Evolutionary conservation across 1,140 invertebrate genomes (phyloP), one percentile per base, ranked within the genome.

Genomic region (Megalonaias nervosa): DNA sequence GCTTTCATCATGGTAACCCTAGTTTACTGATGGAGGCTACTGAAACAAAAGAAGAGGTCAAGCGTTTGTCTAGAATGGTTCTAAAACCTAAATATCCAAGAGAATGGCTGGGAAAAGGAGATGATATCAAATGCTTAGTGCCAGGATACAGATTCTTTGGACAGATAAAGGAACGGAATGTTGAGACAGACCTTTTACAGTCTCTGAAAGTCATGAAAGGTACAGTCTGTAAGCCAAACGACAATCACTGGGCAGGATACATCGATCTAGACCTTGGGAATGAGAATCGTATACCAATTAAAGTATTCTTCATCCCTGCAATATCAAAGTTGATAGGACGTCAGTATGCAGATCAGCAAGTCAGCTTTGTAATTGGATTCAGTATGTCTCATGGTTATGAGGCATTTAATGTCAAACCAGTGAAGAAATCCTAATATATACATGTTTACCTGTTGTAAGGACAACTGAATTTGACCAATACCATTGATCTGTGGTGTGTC

Each of bases 301-400:
- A 74, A 23, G 76, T 82, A 59, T 82, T 82, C 57, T 84, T 68
- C 56, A 75, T 84, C 23, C 83, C 83, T 13, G 58, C 58, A 1
- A 73, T 31, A 23, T 68, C 71, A 16, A 71, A 82, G 2, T 26
- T 82, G 31, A 66, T 70, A 1, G 77, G 81, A 14, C 58, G 65
- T 12, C 57, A 48, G 55, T 73, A 81, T 56, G 67, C 70, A 19
- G 75, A 70, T 2, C 57, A 21, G 3, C 73, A 79, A 55, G 83
- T 84, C 3, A 67, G 81, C 69, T 82, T 84, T 68, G 75, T 76
- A 21, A 57, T 84, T 38, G 81, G 64, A 17, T 84, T 84, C 73
- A 84, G 71, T 21, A 60, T 84, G 23, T 67, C 74, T 4, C 67
- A 81, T 61, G 83, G 83, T 1, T 84, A 82, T 65, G 81, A 84